phyloP scores from a whole-genome alignment of 2,113 vertebrate genomes.

The Mus pahari region DNA sequence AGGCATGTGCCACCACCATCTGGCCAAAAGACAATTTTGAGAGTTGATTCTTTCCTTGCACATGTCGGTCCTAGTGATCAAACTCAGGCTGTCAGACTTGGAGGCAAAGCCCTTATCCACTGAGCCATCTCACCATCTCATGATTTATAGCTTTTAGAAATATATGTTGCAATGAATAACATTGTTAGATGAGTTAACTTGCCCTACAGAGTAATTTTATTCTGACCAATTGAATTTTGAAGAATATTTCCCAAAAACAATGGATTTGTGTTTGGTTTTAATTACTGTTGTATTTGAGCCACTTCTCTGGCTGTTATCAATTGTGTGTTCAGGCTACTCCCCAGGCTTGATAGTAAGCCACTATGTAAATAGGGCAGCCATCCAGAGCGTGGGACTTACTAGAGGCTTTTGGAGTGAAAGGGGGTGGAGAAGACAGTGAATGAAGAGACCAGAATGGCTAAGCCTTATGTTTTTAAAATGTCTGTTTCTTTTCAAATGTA shows the following conservation, averaged over 20 bases:
- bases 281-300: constrained; percentile 39
- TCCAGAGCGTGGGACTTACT: background rate
- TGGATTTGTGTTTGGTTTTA: constrained; percentile 52
- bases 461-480: background rate
- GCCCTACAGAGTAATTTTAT: background rate
- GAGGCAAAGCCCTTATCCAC: background rate
- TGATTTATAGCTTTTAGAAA: background rate
- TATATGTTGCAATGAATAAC: background rate
- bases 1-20: background rate
- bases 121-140: background rate
- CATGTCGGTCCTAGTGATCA: background rate
- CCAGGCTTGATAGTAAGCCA: constrained; percentile 1
- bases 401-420: background rate
- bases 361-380: constrained; percentile 1
- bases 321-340: constrained; percentile 31
- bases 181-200: constrained; percentile 7
- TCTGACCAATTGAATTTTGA: constrained; percentile 22
- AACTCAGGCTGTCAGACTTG: background rate
- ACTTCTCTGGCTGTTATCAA: constrained; percentile 6
- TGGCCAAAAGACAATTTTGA: background rate
- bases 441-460: background rate
- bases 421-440: background rate
- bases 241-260: constrained; percentile 37
- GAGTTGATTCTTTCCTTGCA: background rate
- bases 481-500: background rate